These are phyloP conservation scores for Allygus modestus DNA, from an alignment of 2,888 invertebrate genomes.

Conservation along the genomic window DNA sequence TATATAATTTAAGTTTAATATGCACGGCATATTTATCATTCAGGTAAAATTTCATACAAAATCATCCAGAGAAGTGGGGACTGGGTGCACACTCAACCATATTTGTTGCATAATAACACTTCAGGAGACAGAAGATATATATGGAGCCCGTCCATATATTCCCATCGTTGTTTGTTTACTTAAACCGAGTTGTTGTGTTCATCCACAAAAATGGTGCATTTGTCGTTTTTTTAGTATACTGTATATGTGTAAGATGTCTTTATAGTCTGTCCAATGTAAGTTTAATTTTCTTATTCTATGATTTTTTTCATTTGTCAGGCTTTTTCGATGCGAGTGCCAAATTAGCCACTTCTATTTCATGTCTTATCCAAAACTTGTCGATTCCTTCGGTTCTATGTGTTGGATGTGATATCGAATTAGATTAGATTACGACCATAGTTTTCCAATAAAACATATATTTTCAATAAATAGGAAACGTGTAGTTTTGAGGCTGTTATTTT, in stretches of 20 bases:
- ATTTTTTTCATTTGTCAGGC: constrained; percentile 12
- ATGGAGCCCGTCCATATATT: constrained; percentile 49
- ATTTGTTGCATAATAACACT: neutral
- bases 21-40: neutral
- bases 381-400: constrained; percentile 44
- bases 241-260: constrained; percentile 62
- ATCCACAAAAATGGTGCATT: constrained; percentile 62
- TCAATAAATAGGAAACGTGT: constrained; percentile 54
- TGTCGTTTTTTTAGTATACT: constrained; percentile 59
- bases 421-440: constrained; percentile 50
- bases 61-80: neutral
- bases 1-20: neutral
- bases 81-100: neutral
- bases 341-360: constrained; percentile 25
- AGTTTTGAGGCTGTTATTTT: constrained; percentile 58
- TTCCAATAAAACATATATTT: constrained; percentile 54
- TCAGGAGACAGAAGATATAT: neutral
- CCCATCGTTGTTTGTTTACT: constrained; percentile 37
- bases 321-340: constrained; percentile 49
- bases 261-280: constrained; percentile 62
- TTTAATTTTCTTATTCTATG: constrained; percentile 44
- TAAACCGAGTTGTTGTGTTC: constrained; percentile 57
- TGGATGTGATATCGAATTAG: constrained; percentile 54
- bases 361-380: constrained; percentile 43
- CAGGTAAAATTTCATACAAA: neutral